phyloP scores from a whole-genome alignment of 2,797 vertebrate genomes.

The Myotis daubentonii region DNA sequence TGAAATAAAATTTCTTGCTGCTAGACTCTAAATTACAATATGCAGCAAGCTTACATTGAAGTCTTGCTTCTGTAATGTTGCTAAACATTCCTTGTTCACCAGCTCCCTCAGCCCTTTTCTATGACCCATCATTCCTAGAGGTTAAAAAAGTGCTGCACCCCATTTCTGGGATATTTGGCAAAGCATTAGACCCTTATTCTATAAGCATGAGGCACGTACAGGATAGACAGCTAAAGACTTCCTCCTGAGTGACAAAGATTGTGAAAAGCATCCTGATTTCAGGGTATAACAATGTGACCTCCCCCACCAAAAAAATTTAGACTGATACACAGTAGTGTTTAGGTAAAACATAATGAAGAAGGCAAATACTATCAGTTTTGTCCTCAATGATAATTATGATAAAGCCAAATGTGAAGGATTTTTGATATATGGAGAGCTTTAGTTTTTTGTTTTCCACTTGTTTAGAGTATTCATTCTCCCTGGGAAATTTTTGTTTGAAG shows the following conservation, averaged over 20 bases:
- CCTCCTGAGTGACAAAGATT: background rate
- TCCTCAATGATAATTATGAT: background rate
- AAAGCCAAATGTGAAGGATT: slow-evolving; percentile 3
- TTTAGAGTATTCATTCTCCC: slow-evolving; percentile 5
- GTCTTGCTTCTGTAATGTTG: background rate
- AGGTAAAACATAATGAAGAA: background rate
- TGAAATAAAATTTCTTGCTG: background rate
- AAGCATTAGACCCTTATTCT: background rate
- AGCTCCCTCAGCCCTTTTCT: background rate
- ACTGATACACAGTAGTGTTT: background rate
- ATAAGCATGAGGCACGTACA: background rate
- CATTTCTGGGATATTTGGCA: background rate
- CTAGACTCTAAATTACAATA: background rate
- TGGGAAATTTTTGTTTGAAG: background rate
- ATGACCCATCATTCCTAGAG: background rate
- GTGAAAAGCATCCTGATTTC: background rate
- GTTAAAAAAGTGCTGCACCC: background rate
- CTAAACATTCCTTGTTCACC: background rate
- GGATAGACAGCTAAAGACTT: background rate
- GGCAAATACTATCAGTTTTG: background rate
- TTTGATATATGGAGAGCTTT: background rate
- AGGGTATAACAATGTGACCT: background rate
- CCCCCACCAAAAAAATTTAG: background rate
- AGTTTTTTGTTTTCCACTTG: slow-evolving; percentile 13
- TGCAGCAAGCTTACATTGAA: background rate